phyloP scores from a whole-genome alignment of 2,113 vertebrate genomes.

The Rhagologus leucostigma region DNA sequence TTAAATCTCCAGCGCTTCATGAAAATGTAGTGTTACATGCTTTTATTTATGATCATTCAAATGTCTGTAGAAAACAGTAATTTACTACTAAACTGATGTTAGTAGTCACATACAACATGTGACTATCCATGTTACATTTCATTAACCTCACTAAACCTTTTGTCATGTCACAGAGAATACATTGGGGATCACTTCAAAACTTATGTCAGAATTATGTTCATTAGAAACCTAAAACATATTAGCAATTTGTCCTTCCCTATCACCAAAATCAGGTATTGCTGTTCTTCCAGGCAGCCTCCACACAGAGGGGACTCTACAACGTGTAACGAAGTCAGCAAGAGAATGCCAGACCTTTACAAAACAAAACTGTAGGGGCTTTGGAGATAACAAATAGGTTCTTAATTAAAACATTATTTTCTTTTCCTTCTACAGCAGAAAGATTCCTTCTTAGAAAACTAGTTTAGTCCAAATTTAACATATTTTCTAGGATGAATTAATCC shows the following conservation, averaged over 20 bases:
- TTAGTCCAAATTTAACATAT: neutral
- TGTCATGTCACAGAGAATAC: neutral
- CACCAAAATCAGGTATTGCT: neutral
- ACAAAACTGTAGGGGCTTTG: neutral
- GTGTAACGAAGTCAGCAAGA: neutral
- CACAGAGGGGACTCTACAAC: neutral
- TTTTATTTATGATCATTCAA: neutral
- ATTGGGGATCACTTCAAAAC: neutral
- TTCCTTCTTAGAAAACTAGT: neutral
- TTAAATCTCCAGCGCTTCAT: neutral
- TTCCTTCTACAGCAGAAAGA: neutral
- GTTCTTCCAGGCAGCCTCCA: neutral
- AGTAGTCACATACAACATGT: neutral
- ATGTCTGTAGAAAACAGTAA: neutral
- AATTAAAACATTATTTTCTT: neutral
- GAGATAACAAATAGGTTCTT: neutral
- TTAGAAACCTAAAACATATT: neutral
- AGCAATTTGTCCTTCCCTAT: neutral
- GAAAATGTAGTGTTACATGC: neutral
- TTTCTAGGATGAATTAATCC: neutral
- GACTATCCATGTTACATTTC: neutral
- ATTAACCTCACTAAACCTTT: neutral
- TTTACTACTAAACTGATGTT: neutral
- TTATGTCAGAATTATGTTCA: neutral
- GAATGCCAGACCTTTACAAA: neutral